Conservation (phyloP, 2,113 vertebrate genomes). For the Mungos mungo region DNA sequence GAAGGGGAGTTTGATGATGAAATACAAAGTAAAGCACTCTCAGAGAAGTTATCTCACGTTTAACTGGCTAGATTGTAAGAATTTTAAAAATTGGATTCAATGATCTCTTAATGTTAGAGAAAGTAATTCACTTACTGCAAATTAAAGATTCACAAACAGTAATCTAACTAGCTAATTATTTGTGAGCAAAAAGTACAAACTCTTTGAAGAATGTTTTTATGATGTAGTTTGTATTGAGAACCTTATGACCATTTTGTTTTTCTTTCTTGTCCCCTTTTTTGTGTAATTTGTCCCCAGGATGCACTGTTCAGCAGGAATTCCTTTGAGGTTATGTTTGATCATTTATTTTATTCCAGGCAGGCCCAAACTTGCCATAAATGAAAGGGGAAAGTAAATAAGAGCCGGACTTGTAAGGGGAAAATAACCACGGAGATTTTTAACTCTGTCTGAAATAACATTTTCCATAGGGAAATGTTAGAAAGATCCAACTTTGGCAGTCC, state of each 20-base stretch:
- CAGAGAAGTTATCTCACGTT: background rate
- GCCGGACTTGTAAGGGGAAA: background rate
- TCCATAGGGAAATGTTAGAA: constrained; percentile 54
- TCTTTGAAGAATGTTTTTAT: background rate
- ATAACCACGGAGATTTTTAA: background rate
- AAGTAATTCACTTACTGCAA: background rate
- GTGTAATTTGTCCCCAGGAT: background rate
- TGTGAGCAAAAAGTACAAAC: background rate
- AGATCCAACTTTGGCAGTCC: constrained; percentile 16
- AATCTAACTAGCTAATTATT: background rate
- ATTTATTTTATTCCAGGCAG: constrained; percentile 54
- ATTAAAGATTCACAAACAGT: background rate
- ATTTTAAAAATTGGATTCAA: background rate
- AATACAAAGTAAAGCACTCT: background rate
- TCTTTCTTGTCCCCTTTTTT: background rate
- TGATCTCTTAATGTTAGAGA: background rate
- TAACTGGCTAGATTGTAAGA: background rate
- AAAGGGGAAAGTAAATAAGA: constrained; percentile 36
- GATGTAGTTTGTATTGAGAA: background rate
- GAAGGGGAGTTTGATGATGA: background rate
- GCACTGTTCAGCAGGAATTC: background rate
- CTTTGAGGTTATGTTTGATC: constrained; percentile 39
- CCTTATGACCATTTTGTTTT: background rate
- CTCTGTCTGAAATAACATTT: constrained; percentile 67
- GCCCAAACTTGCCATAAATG: constrained; percentile 40